A percentile compares a stretch with the other conserved stretches of the same genome.
Conservation (phyloP, 1,140 invertebrate species). For the Gonioctena quinquepunctata region DNA sequence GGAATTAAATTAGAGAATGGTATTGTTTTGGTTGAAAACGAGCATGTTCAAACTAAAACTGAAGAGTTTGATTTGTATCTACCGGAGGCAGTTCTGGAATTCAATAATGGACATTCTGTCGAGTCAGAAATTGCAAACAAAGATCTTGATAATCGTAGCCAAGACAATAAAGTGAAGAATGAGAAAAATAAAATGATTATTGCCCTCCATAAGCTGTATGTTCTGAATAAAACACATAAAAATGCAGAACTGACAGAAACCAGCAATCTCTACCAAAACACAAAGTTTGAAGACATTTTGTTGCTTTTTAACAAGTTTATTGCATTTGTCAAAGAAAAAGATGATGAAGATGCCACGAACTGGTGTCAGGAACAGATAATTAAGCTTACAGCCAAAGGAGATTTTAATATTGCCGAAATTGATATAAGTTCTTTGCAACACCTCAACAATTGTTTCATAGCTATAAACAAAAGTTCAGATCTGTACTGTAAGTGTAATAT, state of each 20-base stretch:
- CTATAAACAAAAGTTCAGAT: constrained; percentile 26
- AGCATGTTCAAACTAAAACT: neutral
- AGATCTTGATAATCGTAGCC: neutral
- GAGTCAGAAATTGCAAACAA: neutral
- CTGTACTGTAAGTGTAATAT: constrained; percentile 44
- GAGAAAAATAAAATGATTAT: neutral
- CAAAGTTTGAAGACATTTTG: constrained; percentile 11
- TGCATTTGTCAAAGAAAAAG: constrained; percentile 28
- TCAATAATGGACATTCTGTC: neutral
- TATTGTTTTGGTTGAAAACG: constrained; percentile 44
- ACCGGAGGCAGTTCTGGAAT: constrained; percentile 3
- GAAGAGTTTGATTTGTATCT: neutral
- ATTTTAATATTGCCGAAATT: constrained; percentile 28
- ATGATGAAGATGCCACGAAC: constrained; percentile 28
- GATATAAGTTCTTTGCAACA: constrained; percentile 28
- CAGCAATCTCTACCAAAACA: constrained; percentile 12
- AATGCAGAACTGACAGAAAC: constrained; percentile 34
- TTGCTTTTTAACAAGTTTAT: constrained; percentile 27
- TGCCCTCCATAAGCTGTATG: constrained; percentile 31
- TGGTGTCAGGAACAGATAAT: constrained; percentile 47
- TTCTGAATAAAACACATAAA: constrained; percentile 36
- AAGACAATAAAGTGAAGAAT: neutral
- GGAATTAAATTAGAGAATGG: constrained; percentile 26
- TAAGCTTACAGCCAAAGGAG: constrained; percentile 31
- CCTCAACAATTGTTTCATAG: constrained; percentile 36